Evolutionary conservation across 2,888 invertebrate species (phyloP), one percentile per base, ranked within the genome.

Genomic region (Andrena dorsata): DNA sequence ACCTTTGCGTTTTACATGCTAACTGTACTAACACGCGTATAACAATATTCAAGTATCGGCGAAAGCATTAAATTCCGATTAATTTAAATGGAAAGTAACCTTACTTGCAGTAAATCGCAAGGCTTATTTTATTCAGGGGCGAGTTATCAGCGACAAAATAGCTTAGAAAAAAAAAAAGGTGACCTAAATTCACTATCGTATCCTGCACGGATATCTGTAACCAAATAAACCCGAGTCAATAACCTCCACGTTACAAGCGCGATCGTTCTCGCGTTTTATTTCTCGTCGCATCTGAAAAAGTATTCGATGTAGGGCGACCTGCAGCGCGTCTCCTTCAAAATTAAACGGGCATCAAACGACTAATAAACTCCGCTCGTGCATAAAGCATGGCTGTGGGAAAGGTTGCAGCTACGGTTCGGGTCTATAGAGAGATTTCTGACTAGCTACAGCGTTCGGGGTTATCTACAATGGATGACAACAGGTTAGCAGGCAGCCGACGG

Each of bases 401-500:
- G 35, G 63, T 53, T 35, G n/a, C 10, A 69, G 49, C 2, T 64
- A n/a, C 13, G 41, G 10, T 64, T 56, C 26, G 23, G 80, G 69
- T 56, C 49, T 23, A 30, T 60, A 69, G 23, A 81, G 73, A 79
- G 79, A 61, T 73, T 73, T 65, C 47, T 75, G 23, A 26, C 35
- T 65, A 64, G 63, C 56, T 53, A 35, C 56, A 56, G 4, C 58
- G 13, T 63, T 72, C 0, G 51, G 69, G 60, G 53, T 72, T 82
- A 82, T 76, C 80, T 75, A 80, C 63, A 82, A 82, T 80, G 71
- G 75, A 80, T 80, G 81, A 80, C 82, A 80, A 73, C 82, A 82
- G 82, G 81, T 82, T 82, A 80, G 74, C 75, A 80, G 47, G 74
- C 75, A 80, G 47, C 51, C 66, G 68, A 58, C 60, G 66, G 58